Evolutionary conservation across 2,888 invertebrate species (phyloP).

Genomic region (Apamea monoglypha): DNA sequence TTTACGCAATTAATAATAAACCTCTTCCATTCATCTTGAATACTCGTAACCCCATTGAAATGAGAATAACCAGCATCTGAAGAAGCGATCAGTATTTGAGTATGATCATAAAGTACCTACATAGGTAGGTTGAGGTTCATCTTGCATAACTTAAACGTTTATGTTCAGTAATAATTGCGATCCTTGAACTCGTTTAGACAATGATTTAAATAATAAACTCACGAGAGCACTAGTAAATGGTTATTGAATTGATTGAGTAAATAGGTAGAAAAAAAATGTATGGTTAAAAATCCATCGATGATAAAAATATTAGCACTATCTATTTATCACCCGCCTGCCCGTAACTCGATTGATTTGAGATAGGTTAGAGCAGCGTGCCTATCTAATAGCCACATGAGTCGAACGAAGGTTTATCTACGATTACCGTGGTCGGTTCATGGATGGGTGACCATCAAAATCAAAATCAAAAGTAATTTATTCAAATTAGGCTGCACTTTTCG

Average conservation of each 20-base stretch:
- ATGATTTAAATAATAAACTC: constrained; percentile 50
- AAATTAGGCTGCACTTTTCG: too few species aligned
- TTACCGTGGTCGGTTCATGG: too few species aligned
- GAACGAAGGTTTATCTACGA: not conserved
- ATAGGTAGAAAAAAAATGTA: too few species aligned
- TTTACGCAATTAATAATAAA: not conserved
- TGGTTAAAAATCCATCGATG: not conserved
- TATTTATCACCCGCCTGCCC: not conserved
- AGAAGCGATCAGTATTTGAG: constrained; percentile 28
- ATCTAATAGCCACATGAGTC: not conserved
- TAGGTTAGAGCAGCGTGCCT: not conserved
- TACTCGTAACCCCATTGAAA: constrained; percentile 11
- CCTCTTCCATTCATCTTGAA: constrained; percentile 7
- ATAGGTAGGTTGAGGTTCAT: constrained; percentile 25
- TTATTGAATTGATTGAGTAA: constrained; percentile 10
- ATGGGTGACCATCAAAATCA: not conserved
- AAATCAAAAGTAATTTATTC: too few species aligned
- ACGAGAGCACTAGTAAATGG: constrained; percentile 44
- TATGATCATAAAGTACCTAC: constrained; percentile 29
- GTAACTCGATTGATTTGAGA: not conserved
- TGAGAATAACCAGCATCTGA: constrained; percentile 26
- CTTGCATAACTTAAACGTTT: constrained; percentile 42
- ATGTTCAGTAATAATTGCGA: constrained; percentile 47
- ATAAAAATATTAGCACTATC: not conserved
- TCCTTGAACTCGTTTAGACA: constrained; percentile 55